These are phyloP conservation scores for Caerostris extrusa DNA, from an alignment of 1,140 invertebrate genomes.

Conservation along the genomic window DNA sequence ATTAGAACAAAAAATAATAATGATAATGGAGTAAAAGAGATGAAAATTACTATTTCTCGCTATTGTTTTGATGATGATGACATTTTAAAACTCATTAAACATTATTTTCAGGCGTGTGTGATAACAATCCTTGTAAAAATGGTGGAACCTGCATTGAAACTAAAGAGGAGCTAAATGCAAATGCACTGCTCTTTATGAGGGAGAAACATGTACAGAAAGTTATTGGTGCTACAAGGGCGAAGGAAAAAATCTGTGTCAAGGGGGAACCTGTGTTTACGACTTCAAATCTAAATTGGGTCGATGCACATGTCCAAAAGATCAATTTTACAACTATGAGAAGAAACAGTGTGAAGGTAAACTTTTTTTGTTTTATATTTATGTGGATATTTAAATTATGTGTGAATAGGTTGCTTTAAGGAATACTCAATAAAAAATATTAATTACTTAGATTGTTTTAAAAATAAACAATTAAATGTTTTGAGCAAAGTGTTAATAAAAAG, in stretches of 20 bases:
- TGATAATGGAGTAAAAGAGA: background rate
- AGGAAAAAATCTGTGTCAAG: background rate
- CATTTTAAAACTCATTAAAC: too few relatives aligned
- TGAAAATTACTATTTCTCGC: background rate
- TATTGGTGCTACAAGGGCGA: background rate
- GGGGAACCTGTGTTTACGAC: background rate
- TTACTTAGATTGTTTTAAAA: too few relatives aligned
- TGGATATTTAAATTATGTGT: background rate
- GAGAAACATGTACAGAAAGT: constrained; percentile 5
- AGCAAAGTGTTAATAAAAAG: too few relatives aligned
- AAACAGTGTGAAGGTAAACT: constrained; percentile 24
- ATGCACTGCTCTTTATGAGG: background rate
- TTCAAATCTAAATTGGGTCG: background rate
- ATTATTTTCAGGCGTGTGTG: constrained; percentile 73
- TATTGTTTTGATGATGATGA: background rate
- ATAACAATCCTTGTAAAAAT: constrained; percentile 92
- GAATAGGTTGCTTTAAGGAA: background rate
- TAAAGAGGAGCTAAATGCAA: background rate
- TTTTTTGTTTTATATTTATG: background rate
- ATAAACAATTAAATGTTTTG: too few relatives aligned
- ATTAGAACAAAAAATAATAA: too few relatives aligned
- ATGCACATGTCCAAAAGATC: background rate
- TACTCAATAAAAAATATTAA: too few relatives aligned
- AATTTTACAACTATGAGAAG: constrained; percentile 9
- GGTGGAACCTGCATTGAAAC: constrained; percentile 89